phyloP scores from a whole-genome alignment of 2,113 vertebrate species.

The Gambusia affinis region DNA sequence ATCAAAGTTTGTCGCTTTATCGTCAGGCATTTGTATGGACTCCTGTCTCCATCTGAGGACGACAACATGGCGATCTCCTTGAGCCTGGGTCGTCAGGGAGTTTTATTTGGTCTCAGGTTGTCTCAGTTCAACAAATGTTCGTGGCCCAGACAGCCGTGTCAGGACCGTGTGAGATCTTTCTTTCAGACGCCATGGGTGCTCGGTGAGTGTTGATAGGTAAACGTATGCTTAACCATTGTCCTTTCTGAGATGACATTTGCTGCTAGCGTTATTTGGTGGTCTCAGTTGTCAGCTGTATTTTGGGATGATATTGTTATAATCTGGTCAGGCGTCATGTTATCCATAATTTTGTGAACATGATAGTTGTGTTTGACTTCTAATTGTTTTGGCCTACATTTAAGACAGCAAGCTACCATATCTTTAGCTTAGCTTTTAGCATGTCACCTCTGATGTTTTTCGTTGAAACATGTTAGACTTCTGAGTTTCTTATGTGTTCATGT shows the following conservation, averaged over 20 bases:
- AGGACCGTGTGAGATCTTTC: conserved; percentile 59
- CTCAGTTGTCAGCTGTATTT: not conserved
- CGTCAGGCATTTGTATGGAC: conserved; percentile 52
- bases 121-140: conserved; percentile 60
- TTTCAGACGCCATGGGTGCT: conserved; percentile 68
- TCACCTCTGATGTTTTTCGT: no score
- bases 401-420: no score
- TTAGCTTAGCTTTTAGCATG: no score
- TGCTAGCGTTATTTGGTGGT: not conserved
- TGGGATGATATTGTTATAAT: not conserved
- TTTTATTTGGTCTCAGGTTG: conserved; percentile 68
- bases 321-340: not conserved
- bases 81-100: conserved; percentile 74
- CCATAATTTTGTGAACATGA: no score
- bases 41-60: conserved; percentile 52
- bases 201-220: conserved; percentile 68
- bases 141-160: conserved; percentile 33
- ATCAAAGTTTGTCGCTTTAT: not conserved
- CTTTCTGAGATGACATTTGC: not conserved
- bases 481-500: no score
- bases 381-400: no score
- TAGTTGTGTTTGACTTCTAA: no score
- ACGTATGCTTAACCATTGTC: not conserved
- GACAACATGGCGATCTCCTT: conserved; percentile 83
- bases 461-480: no score